A percentile compares a stretch with the other conserved stretches of the same genome.
Evolutionary conservation across 2,113 vertebrate species (phyloP).

Genomic region (Elachura formosa): DNA sequence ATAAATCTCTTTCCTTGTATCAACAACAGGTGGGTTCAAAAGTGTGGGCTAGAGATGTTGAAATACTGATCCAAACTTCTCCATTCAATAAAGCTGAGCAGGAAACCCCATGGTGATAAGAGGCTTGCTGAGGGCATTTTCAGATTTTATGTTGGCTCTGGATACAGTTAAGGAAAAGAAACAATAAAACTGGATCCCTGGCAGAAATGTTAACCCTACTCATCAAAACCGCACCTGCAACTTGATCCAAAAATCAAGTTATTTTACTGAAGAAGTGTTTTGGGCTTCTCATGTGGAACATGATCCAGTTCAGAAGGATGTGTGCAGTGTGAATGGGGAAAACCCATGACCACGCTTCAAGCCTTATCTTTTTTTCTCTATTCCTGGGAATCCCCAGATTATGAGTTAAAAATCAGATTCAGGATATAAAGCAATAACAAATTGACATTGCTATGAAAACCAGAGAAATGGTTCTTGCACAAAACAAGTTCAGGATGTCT

Average conservation of each 20-base stretch:
- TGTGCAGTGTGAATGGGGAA: neutral
- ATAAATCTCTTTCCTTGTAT: neutral
- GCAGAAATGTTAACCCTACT: neutral
- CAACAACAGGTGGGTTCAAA: neutral
- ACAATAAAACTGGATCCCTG: neutral
- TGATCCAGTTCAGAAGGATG: neutral
- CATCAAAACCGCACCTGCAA: neutral
- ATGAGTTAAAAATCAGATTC: neutral
- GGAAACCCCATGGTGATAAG: neutral
- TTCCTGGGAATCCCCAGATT: neutral
- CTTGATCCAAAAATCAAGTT: neutral
- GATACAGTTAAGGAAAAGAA: neutral
- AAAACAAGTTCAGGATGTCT: neutral
- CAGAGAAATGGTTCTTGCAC: neutral
- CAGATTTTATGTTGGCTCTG: neutral
- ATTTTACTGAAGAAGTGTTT: neutral
- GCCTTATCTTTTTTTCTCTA: neutral
- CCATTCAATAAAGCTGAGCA: neutral
- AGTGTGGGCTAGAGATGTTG: neutral
- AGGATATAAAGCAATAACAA: neutral
- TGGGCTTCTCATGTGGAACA: neutral
- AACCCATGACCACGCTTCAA: neutral
- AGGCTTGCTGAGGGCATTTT: neutral
- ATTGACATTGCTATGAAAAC: neutral
- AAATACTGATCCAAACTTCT: neutral